phyloP scores from a whole-genome alignment of 2,113 vertebrate species.

The Argyrosomus japonicus region DNA sequence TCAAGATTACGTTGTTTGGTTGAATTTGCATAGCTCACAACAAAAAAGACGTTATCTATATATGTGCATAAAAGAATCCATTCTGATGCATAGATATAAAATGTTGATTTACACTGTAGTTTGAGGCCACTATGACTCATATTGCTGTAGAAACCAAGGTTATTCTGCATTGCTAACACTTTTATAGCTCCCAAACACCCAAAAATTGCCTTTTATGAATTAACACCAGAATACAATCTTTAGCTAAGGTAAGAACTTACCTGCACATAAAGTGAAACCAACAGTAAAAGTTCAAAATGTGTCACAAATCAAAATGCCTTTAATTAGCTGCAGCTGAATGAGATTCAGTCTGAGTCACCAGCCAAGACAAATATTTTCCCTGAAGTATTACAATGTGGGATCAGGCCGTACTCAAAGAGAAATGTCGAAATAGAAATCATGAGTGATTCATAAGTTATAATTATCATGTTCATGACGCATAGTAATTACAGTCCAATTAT shows the following conservation, averaged over 20 bases:
- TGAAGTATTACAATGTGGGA: conserved; percentile 19
- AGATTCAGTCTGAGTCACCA: conserved; percentile 10
- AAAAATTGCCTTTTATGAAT: neutral
- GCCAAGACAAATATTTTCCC: conserved; percentile 24
- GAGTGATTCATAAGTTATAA: conserved; percentile 1
- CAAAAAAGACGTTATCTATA: neutral
- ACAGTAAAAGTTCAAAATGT: neutral
- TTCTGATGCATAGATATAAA: neutral
- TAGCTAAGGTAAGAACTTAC: neutral
- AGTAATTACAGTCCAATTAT: conserved; percentile 2
- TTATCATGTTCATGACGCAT: conserved; percentile 18
- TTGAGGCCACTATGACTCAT: neutral
- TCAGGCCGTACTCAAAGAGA: conserved; percentile 12
- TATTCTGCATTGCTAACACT: neutral
- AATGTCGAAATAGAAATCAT: neutral
- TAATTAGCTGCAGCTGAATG: neutral
- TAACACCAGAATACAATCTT: neutral
- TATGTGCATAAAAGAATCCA: neutral
- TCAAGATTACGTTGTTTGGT: neutral
- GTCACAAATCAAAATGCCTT: neutral
- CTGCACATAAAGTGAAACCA: neutral
- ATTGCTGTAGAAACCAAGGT: neutral
- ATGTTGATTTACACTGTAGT: neutral
- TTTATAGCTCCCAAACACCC: neutral
- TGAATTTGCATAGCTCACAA: neutral